Base-by-base conservation (phyloP, 1,140 invertebrate species). In the Pinna nobilis region DNA sequence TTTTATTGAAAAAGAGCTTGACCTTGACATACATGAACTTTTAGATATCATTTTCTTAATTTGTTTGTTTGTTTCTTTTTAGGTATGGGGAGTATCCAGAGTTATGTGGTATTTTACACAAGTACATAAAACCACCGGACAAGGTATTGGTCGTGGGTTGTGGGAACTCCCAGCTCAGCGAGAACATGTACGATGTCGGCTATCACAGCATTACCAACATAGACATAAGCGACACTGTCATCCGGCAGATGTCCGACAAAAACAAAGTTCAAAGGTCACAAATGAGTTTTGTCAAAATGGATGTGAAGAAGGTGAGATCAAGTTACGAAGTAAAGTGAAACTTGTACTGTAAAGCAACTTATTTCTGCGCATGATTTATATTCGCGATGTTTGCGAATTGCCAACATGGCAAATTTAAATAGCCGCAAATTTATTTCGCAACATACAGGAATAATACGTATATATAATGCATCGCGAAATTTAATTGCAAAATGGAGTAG, bases 21-120 rank as follows among this genome's bases (percentile, higher is more conserved):
- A n/a, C n/a, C n/a, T n/a, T n/a, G n/a, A n/a, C n/a, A n/a, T n/a
- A n/a, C n/a, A n/a, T n/a, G n/a, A n/a, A n/a, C n/a, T n/a, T n/a
- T n/a, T n/a, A n/a, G n/a, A n/a, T n/a, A n/a, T n/a, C n/a, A n/a
- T n/a, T n/a, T n/a, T n/a, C n/a, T n/a, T n/a, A n/a, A n/a, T n/a
- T n/a, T n/a, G n/a, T n/a, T n/a, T n/a, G n/a, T 47, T 47, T 35
- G 3, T 7, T 59, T 20, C 84, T 15, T 79, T 90, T 18, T 76
- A 97, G 96, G 96, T 98, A 98, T 91, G 97, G 97, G 25, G 96
- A 98, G 90, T 99, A 97, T 90, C 90, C 93, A 77, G 94, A 98
- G 86, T 90, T 98, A 37, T 95, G 94, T 87, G 91, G 91, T 32
- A 91, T 96, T 78, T 90, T 99, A 39, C 93, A 96, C 79, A 98